These are phyloP conservation scores for Acanthis flammea DNA, from an alignment of 2,797 vertebrate genomes.

Conservation along the genomic window DNA sequence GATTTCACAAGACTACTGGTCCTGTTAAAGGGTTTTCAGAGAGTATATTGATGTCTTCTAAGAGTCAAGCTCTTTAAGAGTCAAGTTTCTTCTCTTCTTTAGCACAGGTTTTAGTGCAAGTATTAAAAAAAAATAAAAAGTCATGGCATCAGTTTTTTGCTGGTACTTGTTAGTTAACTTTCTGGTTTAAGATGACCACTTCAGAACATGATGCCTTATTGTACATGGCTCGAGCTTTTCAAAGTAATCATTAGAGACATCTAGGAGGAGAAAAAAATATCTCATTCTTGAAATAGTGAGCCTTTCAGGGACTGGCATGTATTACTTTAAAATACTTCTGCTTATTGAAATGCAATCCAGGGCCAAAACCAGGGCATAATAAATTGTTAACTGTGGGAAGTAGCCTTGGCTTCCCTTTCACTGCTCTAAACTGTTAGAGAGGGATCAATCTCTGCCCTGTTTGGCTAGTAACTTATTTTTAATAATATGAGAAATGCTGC, in stretches of 20 bases:
- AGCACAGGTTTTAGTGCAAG: not conserved
- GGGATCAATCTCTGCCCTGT: not conserved
- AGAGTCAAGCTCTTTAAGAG: constrained; percentile 8
- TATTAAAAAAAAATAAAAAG: not conserved
- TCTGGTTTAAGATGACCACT: not conserved
- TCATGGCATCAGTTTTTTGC: not conserved
- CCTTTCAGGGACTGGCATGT: not conserved
- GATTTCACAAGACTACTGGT: constrained; percentile 20
- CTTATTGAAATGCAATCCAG: not conserved
- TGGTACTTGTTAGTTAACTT: not conserved
- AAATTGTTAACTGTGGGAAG: not conserved
- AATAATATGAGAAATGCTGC: constrained; percentile 26
- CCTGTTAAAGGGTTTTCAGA: constrained; percentile 38
- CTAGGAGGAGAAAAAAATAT: not conserved
- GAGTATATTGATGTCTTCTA: constrained; percentile 30
- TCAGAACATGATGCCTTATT: not conserved
- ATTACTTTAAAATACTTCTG: not conserved
- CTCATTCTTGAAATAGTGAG: not conserved
- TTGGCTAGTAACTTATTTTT: constrained; percentile 44
- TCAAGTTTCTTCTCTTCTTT: not conserved
- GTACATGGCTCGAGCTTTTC: not conserved
- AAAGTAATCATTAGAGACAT: not conserved
- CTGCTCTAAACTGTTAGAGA: constrained; percentile 7
- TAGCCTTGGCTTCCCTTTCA: not conserved
- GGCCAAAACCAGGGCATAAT: not conserved